A percentile compares a stretch with the other conserved stretches of the same genome.
These are phyloP conservation scores for Neogale vison DNA, from an alignment of 2,113 vertebrate genomes.

Conservation along the genomic window DNA sequence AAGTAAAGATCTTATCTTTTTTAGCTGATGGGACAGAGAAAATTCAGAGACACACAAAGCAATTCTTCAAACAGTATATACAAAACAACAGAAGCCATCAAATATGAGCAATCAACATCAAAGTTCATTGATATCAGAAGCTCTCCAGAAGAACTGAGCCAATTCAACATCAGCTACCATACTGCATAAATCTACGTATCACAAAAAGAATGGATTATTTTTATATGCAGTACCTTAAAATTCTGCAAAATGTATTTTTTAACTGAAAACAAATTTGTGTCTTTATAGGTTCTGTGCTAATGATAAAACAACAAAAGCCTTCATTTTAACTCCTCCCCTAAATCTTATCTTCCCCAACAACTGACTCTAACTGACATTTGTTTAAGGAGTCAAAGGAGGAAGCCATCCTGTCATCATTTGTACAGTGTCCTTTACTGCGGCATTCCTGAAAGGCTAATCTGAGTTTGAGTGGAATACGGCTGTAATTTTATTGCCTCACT, in stretches of 20 bases:
- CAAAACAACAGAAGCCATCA: background rate
- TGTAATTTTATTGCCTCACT: background rate
- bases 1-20: conserved; percentile 95
- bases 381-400: background rate
- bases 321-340: background rate
- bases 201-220: conserved; percentile 12
- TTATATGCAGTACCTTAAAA: background rate
- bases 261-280: background rate
- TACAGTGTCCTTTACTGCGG: background rate
- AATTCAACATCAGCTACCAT: conserved; percentile 29
- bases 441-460: background rate
- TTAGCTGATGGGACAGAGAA: conserved; percentile 86
- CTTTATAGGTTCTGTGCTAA: background rate
- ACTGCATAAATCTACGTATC: background rate
- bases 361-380: background rate
- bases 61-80: conserved; percentile 19
- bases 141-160: background rate
- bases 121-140: background rate
- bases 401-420: background rate
- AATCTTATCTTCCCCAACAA: background rate
- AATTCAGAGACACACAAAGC: conserved; percentile 26
- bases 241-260: background rate
- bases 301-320: background rate
- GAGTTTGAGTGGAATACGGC: background rate
- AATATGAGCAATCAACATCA: background rate